Conservation (phyloP, 2,888 invertebrate genomes). For the Opisthograptis luteolata region DNA sequence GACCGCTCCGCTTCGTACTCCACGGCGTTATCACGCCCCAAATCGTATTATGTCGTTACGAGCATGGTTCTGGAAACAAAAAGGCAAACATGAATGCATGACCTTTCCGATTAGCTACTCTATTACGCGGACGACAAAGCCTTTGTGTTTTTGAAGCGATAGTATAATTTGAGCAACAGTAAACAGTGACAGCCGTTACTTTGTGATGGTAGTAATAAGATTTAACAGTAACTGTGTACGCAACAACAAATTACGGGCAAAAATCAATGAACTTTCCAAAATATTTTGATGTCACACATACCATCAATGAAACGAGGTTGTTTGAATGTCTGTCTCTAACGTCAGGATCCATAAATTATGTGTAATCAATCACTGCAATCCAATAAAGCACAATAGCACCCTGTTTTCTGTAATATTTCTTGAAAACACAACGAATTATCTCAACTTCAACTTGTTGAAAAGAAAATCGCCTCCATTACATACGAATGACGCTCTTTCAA, state of each 20-base stretch:
- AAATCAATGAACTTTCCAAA: constrained; percentile 81
- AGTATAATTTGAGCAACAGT: constrained; percentile 24
- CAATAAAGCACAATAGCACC: constrained; percentile 56
- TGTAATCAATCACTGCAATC: constrained; percentile 67
- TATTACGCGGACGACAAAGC: constrained; percentile 84
- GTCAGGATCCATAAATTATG: constrained; percentile 67
- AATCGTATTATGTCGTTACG: constrained; percentile 43
- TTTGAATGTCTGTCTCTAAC: constrained; percentile 55
- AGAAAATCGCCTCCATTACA: constrained; percentile 86
- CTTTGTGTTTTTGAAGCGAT: constrained; percentile 48
- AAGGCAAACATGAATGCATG: constrained; percentile 75
- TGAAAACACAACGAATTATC: constrained; percentile 57
- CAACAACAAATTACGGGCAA: constrained; percentile 41
- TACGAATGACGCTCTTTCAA: constrained; percentile 87
- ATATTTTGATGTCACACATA: constrained; percentile 85
- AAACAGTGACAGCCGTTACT: constrained; percentile 28
- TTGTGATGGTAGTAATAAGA: constrained; percentile 24
- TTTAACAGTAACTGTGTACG: constrained; percentile 37
- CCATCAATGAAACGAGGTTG: constrained; percentile 76
- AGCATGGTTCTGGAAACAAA: constrained; percentile 72
- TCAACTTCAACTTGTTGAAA: constrained; percentile 62
- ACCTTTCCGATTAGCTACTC: constrained; percentile 82
- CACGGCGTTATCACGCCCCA: constrained; percentile 33
- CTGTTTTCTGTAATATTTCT: constrained; percentile 67
- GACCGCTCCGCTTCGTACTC: constrained; percentile 29